Evolutionary conservation across 2,797 vertebrate genomes (phyloP), one percentile per base, ranked within the genome.

Genomic region (Furcifer pardalis): DNA sequence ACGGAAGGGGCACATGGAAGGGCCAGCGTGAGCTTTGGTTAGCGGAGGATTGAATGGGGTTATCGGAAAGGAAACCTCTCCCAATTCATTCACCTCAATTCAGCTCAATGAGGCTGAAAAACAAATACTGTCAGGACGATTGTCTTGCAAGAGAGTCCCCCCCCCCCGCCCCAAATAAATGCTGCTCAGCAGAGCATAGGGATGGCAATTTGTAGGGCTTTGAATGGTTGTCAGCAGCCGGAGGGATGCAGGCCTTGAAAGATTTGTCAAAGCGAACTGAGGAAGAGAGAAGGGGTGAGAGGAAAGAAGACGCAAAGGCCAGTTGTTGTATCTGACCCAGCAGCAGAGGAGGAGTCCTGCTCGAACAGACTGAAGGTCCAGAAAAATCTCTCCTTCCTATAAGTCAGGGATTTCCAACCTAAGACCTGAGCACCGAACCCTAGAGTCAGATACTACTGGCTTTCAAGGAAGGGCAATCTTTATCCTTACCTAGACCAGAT

Each of bases 171-270:
- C 15, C 52, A 49, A 15, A 89, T 85, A 59, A 81, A 77, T 0
- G 0, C 46, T 1, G 23, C 72, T 49, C 74, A 0, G 1, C 13
- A 0, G 7, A 88, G 68, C 74, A 1, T 30, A 32, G 0, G 42
- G 42, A n/a, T 30, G 9, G 86, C 92, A 91, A 92, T 94, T 90
- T 89, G 88, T 91, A 74, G 79, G 83, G 82, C 66, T 91, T 91
- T 89, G 86, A 91, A 68, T 21, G 84, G 79, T 87, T 91, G 89
- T 90, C 91, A 90, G 81, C 75, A 9, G 2, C 37, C 62, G 37
- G 79, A 46, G 66, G 83, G 71, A 86, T 0, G 0, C 52, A n/a
- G 35, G 35, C 8, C 81, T 21, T 89, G 86, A 92, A 0, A 35
- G 87, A 87, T 84, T 78, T 23, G 40, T 85, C 68, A 60, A 74